These are phyloP conservation scores for Zaprionus obscuricornis DNA, from an alignment of 2,888 invertebrate species.

Conservation along the genomic window DNA sequence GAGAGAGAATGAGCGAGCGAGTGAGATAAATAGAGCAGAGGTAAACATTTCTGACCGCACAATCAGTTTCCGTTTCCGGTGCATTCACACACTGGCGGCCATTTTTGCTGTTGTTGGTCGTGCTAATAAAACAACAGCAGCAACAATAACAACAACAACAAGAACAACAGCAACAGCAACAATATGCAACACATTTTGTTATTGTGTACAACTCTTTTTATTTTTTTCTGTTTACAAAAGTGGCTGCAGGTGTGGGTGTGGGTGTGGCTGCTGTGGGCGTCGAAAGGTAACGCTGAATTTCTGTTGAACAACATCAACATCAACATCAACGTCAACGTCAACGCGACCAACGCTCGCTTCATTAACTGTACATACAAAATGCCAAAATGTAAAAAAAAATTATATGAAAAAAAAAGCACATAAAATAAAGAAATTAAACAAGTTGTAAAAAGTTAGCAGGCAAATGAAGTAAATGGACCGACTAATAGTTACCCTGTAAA, in stretches of 20 bases:
- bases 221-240: conserved; percentile 4
- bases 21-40: not conserved
- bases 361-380: conserved; percentile 62
- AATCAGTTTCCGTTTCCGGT: conserved; percentile 74
- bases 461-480: conserved; percentile 14
- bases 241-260: not conserved
- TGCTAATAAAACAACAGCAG: conserved; percentile 59
- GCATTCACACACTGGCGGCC: conserved; percentile 54
- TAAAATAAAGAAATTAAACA: conserved; percentile 25
- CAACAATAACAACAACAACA: conserved; percentile 48
- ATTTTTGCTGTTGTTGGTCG: conserved; percentile 49
- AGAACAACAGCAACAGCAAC: no score
- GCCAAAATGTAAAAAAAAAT: not conserved
- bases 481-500: conserved; percentile 8
- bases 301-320: not conserved
- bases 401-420: no score
- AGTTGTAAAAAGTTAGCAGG: not conserved
- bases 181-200: conserved; percentile 16
- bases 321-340: no score
- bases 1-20: not conserved
- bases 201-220: conserved; percentile 8
- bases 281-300: no score
- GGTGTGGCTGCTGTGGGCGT: no score
- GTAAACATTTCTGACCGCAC: conserved; percentile 50
- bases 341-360: conserved; percentile 49